Conservation (phyloP, 2,888 invertebrate species). For the Myopa testacea region DNA sequence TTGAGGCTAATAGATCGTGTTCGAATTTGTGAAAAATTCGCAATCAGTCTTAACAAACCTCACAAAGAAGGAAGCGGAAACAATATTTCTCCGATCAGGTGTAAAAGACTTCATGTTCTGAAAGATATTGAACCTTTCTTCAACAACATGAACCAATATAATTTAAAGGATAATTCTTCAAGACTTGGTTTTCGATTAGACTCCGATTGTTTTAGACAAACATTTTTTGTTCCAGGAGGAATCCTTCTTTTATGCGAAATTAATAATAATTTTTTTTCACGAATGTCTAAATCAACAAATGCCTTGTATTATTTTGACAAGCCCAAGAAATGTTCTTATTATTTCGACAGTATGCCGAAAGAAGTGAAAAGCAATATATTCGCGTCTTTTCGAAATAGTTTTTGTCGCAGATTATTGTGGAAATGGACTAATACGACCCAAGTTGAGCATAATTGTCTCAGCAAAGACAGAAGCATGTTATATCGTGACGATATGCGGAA, state of each 20-base stretch:
- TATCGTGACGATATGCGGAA: slow-evolving; percentile 58
- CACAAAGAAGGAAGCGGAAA: slow-evolving; percentile 55
- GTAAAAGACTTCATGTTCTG: slow-evolving; percentile 61
- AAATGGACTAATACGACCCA: slow-evolving; percentile 65
- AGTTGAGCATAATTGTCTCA: slow-evolving; percentile 58
- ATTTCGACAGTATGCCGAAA: slow-evolving; percentile 49
- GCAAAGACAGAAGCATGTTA: slow-evolving; percentile 53
- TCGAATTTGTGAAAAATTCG: slow-evolving; percentile 64
- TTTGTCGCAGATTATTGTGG: slow-evolving; percentile 60
- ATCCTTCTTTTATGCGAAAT: slow-evolving; percentile 64
- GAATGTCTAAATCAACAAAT: slow-evolving; percentile 56
- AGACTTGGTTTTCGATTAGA: slow-evolving; percentile 63
- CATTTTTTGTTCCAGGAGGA: slow-evolving; percentile 67
- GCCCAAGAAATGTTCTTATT: slow-evolving; percentile 52
- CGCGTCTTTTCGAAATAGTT: slow-evolving; percentile 64
- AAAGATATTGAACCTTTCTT: slow-evolving; percentile 61
- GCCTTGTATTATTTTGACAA: slow-evolving; percentile 61
- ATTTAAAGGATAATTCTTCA: slow-evolving; percentile 62
- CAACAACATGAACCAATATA: slow-evolving; percentile 59
- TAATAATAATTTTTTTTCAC: slow-evolving; percentile 54
- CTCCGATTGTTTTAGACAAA: slow-evolving; percentile 49
- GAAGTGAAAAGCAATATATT: slow-evolving; percentile 53
- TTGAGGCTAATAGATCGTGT: slow-evolving; percentile 71
- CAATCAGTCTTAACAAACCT: slow-evolving; percentile 65
- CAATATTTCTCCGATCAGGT: slow-evolving; percentile 55